Evolutionary conservation across 2,888 invertebrate species (phyloP).

Genomic region (Pachycephus smyrnensis): DNA sequence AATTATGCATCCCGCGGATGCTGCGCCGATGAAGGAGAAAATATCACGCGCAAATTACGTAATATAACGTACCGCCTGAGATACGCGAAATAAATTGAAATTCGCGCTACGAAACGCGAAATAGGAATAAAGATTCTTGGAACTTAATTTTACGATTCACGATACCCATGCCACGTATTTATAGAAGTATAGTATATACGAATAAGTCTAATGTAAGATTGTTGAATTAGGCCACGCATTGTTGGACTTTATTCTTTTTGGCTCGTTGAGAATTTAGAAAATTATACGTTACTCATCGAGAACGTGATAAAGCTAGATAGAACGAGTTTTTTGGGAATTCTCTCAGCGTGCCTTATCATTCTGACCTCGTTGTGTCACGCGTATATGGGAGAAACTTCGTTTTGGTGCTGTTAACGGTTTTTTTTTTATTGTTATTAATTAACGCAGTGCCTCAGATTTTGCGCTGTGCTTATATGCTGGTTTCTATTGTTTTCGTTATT

Average conservation of each 20-base stretch:
- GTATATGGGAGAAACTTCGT: neutral
- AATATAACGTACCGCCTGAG: neutral
- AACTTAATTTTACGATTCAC: neutral
- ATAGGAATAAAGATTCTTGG: neutral
- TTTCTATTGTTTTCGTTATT: neutral
- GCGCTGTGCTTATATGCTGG: neutral
- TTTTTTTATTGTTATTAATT: neutral
- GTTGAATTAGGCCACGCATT: neutral
- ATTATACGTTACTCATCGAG: neutral
- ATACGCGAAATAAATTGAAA: neutral
- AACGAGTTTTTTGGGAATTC: neutral
- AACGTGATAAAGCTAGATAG: neutral
- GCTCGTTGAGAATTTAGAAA: neutral
- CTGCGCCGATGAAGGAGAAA: neutral
- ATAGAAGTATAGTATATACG: neutral
- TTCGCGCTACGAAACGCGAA: neutral
- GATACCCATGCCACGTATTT: neutral
- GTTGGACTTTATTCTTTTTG: neutral
- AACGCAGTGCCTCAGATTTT: neutral
- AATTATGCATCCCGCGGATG: neutral
- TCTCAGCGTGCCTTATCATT: neutral
- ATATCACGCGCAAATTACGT: neutral
- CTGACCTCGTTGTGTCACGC: neutral
- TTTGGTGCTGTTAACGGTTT: neutral
- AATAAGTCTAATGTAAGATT: neutral